Conservation (phyloP, 1,140 invertebrate genomes). For the Camponotus floridanus region DNA sequence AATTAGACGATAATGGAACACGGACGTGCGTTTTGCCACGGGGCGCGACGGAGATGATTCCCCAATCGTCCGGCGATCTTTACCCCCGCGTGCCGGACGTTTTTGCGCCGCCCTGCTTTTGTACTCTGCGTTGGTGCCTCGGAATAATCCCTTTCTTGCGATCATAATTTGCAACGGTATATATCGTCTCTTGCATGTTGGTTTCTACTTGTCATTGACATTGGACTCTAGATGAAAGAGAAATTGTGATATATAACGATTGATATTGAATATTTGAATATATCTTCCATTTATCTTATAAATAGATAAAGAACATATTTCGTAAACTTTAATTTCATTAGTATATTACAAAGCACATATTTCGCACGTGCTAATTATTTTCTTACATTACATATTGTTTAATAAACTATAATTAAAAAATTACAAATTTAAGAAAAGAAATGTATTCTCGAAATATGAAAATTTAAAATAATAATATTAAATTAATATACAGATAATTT, state of each 20-base stretch:
- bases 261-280: too few relatives aligned
- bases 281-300: not conserved
- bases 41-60: slow-evolving; percentile 59
- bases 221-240: slow-evolving; percentile 24
- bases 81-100: slow-evolving; percentile 49
- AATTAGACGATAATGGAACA: slow-evolving; percentile 81
- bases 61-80: slow-evolving; percentile 56
- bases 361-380: too few relatives aligned
- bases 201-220: slow-evolving; percentile 40
- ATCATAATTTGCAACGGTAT: slow-evolving; percentile 43
- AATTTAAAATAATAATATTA: too few relatives aligned
- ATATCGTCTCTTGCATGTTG: slow-evolving; percentile 7
- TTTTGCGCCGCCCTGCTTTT: slow-evolving; percentile 40
- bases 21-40: slow-evolving; percentile 73
- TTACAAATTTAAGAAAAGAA: too few relatives aligned
- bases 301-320: not conserved
- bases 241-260: not conserved
- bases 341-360: too few relatives aligned
- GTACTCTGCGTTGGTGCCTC: slow-evolving; percentile 23
- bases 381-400: too few relatives aligned
- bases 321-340: not conserved
- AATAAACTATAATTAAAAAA: too few relatives aligned
- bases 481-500: too few relatives aligned
- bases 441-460: too few relatives aligned
- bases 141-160: slow-evolving; percentile 41